Evolutionary conservation across 2,797 vertebrate species (phyloP).

Genomic region (Tamandua tetradactyla): DNA sequence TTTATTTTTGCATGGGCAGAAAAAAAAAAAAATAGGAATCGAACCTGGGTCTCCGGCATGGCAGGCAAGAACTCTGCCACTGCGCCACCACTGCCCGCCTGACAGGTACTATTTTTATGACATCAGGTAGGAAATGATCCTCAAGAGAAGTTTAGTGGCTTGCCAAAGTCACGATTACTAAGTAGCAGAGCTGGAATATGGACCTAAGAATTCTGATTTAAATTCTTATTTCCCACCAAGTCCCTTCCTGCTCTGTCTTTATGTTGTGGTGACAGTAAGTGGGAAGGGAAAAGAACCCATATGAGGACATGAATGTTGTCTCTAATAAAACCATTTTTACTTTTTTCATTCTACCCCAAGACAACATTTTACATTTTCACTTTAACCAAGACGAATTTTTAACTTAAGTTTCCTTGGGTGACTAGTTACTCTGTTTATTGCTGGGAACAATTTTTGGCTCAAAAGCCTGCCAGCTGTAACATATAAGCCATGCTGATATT

Average conservation of each 20-base stretch:
- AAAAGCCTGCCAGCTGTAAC: constrained; percentile 51
- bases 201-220: neutral
- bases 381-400: constrained; percentile 43
- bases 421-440: neutral
- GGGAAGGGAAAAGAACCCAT: neutral
- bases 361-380: constrained; percentile 30
- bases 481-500: constrained; percentile 44
- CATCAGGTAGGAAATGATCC: neutral
- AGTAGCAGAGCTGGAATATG: neutral
- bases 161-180: neutral
- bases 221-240: neutral
- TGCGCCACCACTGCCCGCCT: too few species aligned
- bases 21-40: too few species aligned
- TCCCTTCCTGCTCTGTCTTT: neutral
- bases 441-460: constrained; percentile 41
- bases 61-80: too few species aligned
- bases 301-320: neutral
- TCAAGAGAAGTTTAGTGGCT: neutral
- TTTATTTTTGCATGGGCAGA: too few species aligned
- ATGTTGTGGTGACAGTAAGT: neutral
- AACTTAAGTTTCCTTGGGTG: neutral
- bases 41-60: too few species aligned
- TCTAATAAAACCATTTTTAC: neutral
- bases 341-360: neutral
- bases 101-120: neutral